A percentile compares a stretch with the other conserved stretches of the same genome.
phyloP scores from a whole-genome alignment of 2,113 vertebrate genomes.

The Callithrix jacchus region DNA sequence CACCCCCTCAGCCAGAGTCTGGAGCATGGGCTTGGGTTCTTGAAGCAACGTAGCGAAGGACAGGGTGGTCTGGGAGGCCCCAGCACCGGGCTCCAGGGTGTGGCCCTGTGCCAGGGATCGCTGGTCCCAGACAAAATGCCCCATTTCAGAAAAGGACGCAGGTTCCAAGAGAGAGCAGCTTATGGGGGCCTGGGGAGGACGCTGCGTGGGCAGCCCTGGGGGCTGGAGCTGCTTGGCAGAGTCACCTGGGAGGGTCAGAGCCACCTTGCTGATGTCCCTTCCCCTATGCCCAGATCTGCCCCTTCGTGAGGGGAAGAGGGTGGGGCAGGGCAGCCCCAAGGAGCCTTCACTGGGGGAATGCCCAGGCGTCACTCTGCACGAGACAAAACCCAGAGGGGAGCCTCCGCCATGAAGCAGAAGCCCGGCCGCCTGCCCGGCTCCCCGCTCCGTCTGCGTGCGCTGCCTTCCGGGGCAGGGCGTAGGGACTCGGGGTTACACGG shows the following conservation, averaged over 20 bases:
- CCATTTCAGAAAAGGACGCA: neutral
- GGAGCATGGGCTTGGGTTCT: neutral
- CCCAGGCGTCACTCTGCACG: no score
- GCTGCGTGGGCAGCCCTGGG: accelerated
- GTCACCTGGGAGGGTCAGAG: neutral
- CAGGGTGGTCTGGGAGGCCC: accelerated
- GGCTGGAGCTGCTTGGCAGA: neutral
- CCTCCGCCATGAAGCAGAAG: neutral
- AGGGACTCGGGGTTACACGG: conserved; percentile 72
- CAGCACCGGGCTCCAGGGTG: accelerated
- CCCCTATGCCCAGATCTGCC: neutral
- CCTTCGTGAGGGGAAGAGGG: neutral
- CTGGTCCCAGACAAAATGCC: neutral
- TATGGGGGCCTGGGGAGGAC: no score
- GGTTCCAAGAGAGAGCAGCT: neutral
- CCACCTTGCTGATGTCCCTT: neutral
- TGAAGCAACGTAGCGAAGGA: neutral
- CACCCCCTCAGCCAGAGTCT: no score
- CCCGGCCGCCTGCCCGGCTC: conserved; percentile 38
- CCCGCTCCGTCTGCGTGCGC: conserved; percentile 60
- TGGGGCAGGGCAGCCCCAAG: neutral
- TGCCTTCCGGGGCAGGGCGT: conserved; percentile 64
- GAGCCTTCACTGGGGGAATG: neutral
- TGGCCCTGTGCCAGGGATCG: accelerated
- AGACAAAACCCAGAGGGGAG: neutral